Evolutionary conservation across 2,888 invertebrate genomes (phyloP), one percentile per base, ranked within the genome.

Genomic region (Tromatobia lineatoria): DNA sequence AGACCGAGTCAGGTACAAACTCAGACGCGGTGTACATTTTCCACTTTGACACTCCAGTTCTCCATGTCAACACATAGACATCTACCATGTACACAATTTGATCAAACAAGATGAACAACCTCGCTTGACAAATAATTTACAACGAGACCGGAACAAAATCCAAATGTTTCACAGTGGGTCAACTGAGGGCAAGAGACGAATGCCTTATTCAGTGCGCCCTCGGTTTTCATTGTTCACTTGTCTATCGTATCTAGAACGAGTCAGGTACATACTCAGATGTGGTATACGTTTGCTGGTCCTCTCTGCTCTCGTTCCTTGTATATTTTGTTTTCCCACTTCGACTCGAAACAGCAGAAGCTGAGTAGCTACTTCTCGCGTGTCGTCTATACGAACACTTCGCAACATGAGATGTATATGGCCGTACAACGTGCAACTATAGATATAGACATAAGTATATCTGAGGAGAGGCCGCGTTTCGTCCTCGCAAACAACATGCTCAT

Each of bases 401-500:
- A 34, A 29, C 61, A 29, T 7, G 61, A n/a, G 15, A 61, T 61
- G 34, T 61, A 34, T 61, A 61, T 10, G 25, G 10, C 20, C n/a
- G 52, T 54, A 54, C 38, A 3, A 29, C 29, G 29, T 29, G 4
- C 29, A 3, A 38, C 10, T 38, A 1, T 38, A 38, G 7, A 38
- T 38, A 38, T 38, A 38, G 10, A 10, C 20, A 61, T 34, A 61
- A 64, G 23, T 67, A 67, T 67, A 45, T 45, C 67, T 25, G 47
- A 13, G 20, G 25, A 45, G 42, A 47, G 45, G 42, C 45, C 78
- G 50, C 73, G 64, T 78, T 74, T 82, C 75, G 23, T 79, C 71
- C 81, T 79, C 86, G 77, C 47, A 57, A 84, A 84, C 83, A 84
- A 80, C 67, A 66, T 29, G 77, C 61, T 80, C 74, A 81, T 84